These are phyloP conservation scores for Macrobrachium rosenbergii DNA, from an alignment of 1,140 invertebrate species.

Conservation along the genomic window DNA sequence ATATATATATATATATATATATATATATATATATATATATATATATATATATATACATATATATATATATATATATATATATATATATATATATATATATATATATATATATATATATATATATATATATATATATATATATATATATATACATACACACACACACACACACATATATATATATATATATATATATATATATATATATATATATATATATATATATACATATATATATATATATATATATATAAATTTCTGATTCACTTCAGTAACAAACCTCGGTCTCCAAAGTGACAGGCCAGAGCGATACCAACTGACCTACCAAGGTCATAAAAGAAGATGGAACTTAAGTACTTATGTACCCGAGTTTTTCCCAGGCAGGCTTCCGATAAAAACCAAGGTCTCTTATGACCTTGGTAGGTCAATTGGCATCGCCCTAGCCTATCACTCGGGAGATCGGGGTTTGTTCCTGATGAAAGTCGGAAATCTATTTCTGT, in stretches of 20 bases:
- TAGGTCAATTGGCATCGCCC: too few species aligned
- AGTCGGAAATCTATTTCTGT: too few species aligned
- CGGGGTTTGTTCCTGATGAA: too few species aligned
- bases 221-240: neutral
- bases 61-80: neutral
- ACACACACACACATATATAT: constrained; percentile 16
- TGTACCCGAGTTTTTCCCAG: too few species aligned
- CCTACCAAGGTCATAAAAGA: too few species aligned
- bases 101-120: constrained; percentile 2
- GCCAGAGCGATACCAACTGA: too few species aligned
- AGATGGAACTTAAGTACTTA: too few species aligned
- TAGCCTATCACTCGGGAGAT: too few species aligned
- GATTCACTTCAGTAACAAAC: too few species aligned
- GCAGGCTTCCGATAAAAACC: too few species aligned
- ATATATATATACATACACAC: neutral
- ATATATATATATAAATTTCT: neutral
- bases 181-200: neutral
- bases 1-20: neutral
- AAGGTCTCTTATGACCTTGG: too few species aligned
- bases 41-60: constrained; percentile 1
- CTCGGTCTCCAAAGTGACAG: too few species aligned
- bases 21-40: neutral
- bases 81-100: neutral
- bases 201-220: neutral
- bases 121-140: constrained; percentile 3